Evolutionary conservation across 2,888 invertebrate species (phyloP), one percentile per base, ranked within the genome.

Genomic region (Desoria tigrina): DNA sequence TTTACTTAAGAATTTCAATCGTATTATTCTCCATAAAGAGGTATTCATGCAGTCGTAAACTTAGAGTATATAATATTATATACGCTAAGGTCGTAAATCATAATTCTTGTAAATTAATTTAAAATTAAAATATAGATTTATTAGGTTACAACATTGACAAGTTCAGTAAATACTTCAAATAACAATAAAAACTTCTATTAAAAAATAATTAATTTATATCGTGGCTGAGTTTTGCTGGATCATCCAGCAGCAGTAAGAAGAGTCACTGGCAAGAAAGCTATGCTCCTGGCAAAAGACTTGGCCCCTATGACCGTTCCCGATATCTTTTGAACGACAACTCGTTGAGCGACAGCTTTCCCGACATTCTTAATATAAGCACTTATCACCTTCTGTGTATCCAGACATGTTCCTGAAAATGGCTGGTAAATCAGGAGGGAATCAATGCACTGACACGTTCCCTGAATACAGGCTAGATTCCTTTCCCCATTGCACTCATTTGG

Each of bases 401-500:
- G 18, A 50, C 65, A 65, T 21, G 26, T 27, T 45, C 42, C 42
- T 2, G 26, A 21, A n/a, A 65, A 45, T 16, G 60, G 65, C 4
- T 53, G 23, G 27, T 53, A 65, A 2, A 65, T 55, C 23, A 54
- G 26, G n/a, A 59, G 2, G 3, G 60, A 61, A 21, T 65, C 65
- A 21, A 61, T 24, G 39, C 65, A 65, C 4, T 45, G 37, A 21
- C 65, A 65, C 7, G 9, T 56, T 3, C 60, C 60, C 27, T 42
- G 23, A 27, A 61, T 65, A 24, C 65, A 65, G 3, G 57, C 65
- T 2, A 65, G 51, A 7, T 50, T 56, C 16, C n/a, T 9, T 6
- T 61, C 61, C 6, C 28, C 39, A 51, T 61, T 61, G 26, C 65
- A 65, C 16, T 61, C 45, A 21, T 61, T 24, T 18, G 58, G 58